Conservation (phyloP, 1,140 invertebrate genomes). For the Drosophila athabasca region DNA sequence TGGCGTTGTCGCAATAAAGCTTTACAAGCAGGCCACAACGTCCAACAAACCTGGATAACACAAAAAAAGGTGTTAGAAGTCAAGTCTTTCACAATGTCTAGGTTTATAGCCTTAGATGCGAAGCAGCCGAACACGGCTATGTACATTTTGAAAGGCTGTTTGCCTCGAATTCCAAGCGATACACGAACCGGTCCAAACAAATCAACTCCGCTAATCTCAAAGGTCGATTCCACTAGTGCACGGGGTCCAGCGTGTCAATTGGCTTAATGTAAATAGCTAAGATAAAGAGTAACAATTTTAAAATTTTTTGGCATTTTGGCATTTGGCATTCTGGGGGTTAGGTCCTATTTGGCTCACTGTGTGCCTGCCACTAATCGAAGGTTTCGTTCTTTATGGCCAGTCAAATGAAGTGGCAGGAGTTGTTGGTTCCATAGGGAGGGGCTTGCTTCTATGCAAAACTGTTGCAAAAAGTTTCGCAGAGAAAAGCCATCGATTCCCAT, state of each 20-base stretch:
- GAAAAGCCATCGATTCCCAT: neutral
- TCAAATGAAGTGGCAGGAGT: constrained; percentile 61
- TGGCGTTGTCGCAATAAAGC: constrained; percentile 1
- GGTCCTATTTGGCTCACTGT: neutral
- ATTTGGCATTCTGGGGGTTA: neutral
- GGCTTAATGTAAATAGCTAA: no score
- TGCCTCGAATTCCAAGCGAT: neutral
- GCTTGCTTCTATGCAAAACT: constrained; percentile 32
- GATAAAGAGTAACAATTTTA: no score
- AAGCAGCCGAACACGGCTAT: constrained; percentile 1
- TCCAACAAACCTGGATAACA: neutral
- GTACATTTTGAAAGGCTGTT: neutral
- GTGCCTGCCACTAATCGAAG: constrained; percentile 44
- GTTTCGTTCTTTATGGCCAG: constrained; percentile 21
- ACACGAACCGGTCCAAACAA: constrained; percentile 4
- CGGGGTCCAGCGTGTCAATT: no score
- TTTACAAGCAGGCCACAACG: neutral
- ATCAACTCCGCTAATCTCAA: constrained; percentile 6
- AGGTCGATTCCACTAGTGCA: neutral
- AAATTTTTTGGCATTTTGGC: no score
- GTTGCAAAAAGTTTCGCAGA: constrained; percentile 28
- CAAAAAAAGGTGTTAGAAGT: neutral
- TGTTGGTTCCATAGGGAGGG: constrained; percentile 15
- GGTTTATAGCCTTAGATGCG: constrained; percentile 3
- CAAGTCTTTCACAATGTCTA: neutral